A percentile compares a stretch with the other conserved stretches of the same genome.
phyloP scores from a whole-genome alignment of 2,888 invertebrate genomes.

The Pollenia amentaria region DNA sequence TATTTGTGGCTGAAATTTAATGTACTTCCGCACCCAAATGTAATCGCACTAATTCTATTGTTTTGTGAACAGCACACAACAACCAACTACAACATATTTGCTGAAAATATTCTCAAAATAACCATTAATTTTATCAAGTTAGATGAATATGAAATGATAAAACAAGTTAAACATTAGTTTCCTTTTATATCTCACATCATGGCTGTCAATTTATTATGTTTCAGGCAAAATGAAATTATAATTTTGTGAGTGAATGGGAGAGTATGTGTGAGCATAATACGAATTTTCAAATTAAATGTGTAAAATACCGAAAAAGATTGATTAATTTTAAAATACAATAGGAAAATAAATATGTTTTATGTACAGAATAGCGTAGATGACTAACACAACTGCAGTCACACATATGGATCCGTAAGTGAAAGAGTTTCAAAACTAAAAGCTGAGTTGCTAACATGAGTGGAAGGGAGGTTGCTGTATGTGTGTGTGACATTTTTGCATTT shows the following conservation, averaged over 20 bases:
- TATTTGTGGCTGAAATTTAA: background rate
- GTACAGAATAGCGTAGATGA: background rate
- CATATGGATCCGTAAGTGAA: background rate
- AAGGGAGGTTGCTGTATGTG: background rate
- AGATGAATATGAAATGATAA: constrained; percentile 31
- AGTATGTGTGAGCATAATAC: background rate
- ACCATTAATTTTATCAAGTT: constrained; percentile 50
- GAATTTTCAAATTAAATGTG: constrained; percentile 32
- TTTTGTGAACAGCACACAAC: background rate
- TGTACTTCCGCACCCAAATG: constrained; percentile 13
- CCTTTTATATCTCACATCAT: constrained; percentile 33
- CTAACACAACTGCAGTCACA: background rate
- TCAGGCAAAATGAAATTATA: constrained; percentile 44
- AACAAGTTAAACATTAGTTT: constrained; percentile 32
- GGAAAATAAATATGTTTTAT: constrained; percentile 12
- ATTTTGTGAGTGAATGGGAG: background rate
- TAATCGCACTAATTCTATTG: constrained; percentile 38
- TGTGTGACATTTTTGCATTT: constrained; percentile 35
- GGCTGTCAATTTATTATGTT: constrained; percentile 24
- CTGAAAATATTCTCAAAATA: constrained; percentile 26
- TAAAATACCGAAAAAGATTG: constrained; percentile 41
- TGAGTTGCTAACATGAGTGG: background rate
- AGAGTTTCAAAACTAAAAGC: background rate
- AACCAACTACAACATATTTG: background rate
- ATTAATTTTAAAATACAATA: constrained; percentile 26